Conservation (phyloP, 2,888 invertebrate genomes). For the Sarcophaga subvicina region DNA sequence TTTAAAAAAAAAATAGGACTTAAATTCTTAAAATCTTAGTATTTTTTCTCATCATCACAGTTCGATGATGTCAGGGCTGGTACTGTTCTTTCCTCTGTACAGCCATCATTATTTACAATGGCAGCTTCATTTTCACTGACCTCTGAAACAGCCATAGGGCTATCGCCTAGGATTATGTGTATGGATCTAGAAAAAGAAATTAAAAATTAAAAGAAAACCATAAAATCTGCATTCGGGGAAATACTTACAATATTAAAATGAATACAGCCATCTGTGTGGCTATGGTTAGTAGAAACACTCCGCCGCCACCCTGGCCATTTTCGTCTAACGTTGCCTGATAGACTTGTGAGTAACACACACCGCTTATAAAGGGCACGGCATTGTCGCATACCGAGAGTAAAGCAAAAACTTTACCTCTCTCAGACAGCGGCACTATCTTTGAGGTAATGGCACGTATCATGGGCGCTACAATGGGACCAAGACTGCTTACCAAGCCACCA, state of each 20-base stretch:
- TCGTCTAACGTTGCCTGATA: conserved; percentile 87
- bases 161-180: conserved; percentile 77
- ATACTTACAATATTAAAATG: conserved; percentile 86
- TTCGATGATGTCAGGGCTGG: neutral
- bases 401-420: conserved; percentile 91
- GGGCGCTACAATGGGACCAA: conserved; percentile 90
- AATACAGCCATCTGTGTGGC: conserved; percentile 87
- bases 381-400: conserved; percentile 91
- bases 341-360: conserved; percentile 87
- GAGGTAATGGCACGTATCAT: conserved; percentile 92
- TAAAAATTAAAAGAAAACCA: neutral
- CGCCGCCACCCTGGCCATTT: conserved; percentile 83
- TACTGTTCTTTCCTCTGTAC: neutral
- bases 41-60: neutral
- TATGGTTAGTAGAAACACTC: conserved; percentile 89
- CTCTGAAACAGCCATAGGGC: conserved; percentile 77
- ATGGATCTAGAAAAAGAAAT: conserved; percentile 75
- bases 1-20: neutral
- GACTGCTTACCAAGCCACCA: conserved; percentile 88
- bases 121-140: conserved; percentile 74
- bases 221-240: neutral
- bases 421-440: conserved; percentile 87
- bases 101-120: conserved; percentile 50
- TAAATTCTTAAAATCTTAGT: neutral
- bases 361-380: conserved; percentile 89